Base-by-base conservation (phyloP, 2,113 vertebrate genomes). In the Hyla sarda region DNA sequence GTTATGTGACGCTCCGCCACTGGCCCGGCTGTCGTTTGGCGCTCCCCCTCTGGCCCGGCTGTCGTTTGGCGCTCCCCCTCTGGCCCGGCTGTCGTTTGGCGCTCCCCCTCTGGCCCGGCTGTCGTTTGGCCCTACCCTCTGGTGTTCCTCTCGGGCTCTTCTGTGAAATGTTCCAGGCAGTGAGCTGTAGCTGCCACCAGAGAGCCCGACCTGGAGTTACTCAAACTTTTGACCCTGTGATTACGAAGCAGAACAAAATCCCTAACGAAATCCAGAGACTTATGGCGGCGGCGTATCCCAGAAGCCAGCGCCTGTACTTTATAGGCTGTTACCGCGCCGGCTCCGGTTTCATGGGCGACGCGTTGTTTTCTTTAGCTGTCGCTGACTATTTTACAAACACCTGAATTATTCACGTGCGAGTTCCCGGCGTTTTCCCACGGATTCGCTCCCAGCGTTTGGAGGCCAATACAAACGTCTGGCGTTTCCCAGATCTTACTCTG, bases 401-500 rank as follows among this genome's bases (percentile, higher is more conserved):
- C 32, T 62, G 71, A 19, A 47, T 75, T 75, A 47, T 60, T 30
- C 41, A 12, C 30, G 2, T 45, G 23, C 30, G 17, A 17, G 23
- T 60, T 84, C 50, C 82, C 82, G 37, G 71, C 71, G n/a, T 60
- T 74, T 67, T 82, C 58, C 79, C 32, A 62, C 10, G 5, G 62
- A 82, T 67, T 48, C 25, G 6, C 28, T 52, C 80, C 47, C n/a
- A 30, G 37, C 30, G 25, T 69, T 69, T 19, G 1, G 4, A 52
- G 48, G 82, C 82, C 82, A 84, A 84, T 73, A 75, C 45, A 72
- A 84, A 84, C 82, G 58, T 73, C 54, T 69, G 23, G 48, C 45
- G 23, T 47, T 76, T 50, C 82, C 71, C 62, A 37, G 71, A 48
- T 76, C 37, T 21, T 12, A n/a, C 52, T 41, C 71, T 84, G 82